A percentile compares a stretch with the other conserved stretches of the same genome.
phyloP scores from a whole-genome alignment of 2,797 vertebrate species.

The Sitta carolinensis region DNA sequence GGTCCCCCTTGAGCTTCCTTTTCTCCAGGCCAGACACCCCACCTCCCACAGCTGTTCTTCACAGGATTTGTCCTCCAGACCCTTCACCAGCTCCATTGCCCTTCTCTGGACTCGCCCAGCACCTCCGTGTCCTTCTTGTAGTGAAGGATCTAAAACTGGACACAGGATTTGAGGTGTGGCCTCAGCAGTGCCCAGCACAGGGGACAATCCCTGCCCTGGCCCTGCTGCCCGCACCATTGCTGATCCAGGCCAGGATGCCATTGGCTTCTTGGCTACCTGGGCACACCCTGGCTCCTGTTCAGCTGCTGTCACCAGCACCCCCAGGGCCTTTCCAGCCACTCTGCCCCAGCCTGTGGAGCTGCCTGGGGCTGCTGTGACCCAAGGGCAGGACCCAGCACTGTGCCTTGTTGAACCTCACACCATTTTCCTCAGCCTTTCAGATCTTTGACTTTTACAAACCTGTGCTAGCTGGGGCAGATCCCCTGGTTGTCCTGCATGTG shows the following conservation, averaged over 20 bases:
- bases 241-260: background rate
- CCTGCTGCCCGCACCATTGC: background rate
- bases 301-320: background rate
- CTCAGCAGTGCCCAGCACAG: fast-evolving
- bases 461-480: background rate
- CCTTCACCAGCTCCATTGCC: fast-evolving
- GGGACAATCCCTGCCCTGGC: background rate
- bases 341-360: fast-evolving
- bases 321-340: background rate
- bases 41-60: background rate
- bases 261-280: background rate
- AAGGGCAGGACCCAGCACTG: background rate
- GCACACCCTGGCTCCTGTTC: background rate
- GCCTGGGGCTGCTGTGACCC: background rate
- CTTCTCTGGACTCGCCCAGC: fast-evolving
- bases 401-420: background rate
- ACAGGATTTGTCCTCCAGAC: background rate
- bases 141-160: fast-evolving
- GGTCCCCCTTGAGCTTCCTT: background rate
- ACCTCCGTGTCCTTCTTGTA: background rate
- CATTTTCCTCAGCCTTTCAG: fast-evolving
- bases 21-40: background rate
- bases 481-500: background rate
- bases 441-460: background rate
- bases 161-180: fast-evolving